Base-by-base conservation (phyloP, 2,113 vertebrate species). In the Xenopus laevis region DNA sequence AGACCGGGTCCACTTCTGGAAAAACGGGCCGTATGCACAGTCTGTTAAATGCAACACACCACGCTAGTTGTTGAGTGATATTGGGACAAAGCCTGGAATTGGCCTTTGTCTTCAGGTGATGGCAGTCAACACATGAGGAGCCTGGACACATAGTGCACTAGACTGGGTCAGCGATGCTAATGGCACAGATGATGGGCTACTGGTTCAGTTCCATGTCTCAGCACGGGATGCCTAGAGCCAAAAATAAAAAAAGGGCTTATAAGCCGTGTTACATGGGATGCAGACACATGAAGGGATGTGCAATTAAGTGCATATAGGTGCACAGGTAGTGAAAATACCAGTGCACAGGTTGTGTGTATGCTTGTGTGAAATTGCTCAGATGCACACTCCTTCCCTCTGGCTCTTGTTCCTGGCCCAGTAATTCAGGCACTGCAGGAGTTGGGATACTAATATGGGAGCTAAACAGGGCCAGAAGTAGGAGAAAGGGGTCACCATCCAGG, bases 221-320 rank as follows among this genome's bases (percentile, higher is more conserved):
- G 3, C 20, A 45, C 58, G 4, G 1, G 16, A 53, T 44, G 2
- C 17, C 45, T 27, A 30, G 0, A 71, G 53, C 4, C 46, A 18
- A 15, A 30, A n/a, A 8, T 53, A 18, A 15, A 30, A n/a, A 9
- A 53, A 16, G n/a, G 13, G 15, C 18, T 50, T 52, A 20, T 30
- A 40, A 44, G 17, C 11, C 10, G n/a, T n/a, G 47, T 13, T 21
- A 55, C 8, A 11, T 13, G 13, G 40, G n/a, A 68, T 61, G 17
- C n/a, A 68, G 33, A 27, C 65, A 65, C 55, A 55, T n/a, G 23
- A 70, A 63, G 72, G 57, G 53, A 60, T 77, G 67, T 77, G 74
- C 74, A 70, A 77, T 77, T 75, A 77, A 77, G 74, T 77, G 74
- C 74, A 77, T 76, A 75, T 69, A 59, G 18, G 60, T 70, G 52